Percentiles rank a stretch among this genome's conserved stretches.
These are phyloP conservation scores for Belonocnema kinseyi DNA, from an alignment of 1,140 invertebrate genomes.

Conservation along the genomic window DNA sequence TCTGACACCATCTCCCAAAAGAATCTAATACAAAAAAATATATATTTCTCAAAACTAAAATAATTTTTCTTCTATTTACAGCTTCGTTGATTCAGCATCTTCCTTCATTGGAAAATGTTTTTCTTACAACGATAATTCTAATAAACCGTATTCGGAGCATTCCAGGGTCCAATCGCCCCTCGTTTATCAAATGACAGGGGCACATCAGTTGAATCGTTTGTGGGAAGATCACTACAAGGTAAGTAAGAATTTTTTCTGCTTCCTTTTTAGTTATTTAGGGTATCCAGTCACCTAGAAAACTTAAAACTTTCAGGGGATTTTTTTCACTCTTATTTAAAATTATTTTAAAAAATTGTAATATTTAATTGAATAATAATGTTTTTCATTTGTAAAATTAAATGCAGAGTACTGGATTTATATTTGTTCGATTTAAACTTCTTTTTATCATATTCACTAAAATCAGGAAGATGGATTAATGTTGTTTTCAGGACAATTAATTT, in stretches of 20 bases:
- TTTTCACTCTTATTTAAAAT: too few relatives aligned
- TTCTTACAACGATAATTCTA: constrained; percentile 62
- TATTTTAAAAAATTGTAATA: too few relatives aligned
- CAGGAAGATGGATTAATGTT: neutral
- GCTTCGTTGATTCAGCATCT: constrained; percentile 63
- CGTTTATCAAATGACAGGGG: constrained; percentile 61
- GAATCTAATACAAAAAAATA: neutral
- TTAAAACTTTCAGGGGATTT: too few relatives aligned
- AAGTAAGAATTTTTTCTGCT: constrained; percentile 4
- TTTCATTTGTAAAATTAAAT: too few relatives aligned
- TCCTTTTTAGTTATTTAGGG: neutral
- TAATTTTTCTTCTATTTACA: constrained; percentile 49
- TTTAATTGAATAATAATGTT: too few relatives aligned
- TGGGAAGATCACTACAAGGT: constrained; percentile 59
- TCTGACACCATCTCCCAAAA: constrained; percentile 60
- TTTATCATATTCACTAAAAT: neutral
- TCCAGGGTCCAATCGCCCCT: constrained; percentile 63
- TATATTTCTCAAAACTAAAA: constrained; percentile 30
- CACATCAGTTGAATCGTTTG: constrained; percentile 57
- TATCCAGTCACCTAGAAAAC: too few relatives aligned
- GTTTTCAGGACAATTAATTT: neutral
- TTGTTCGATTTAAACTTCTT: neutral
- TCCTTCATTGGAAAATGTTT: constrained; percentile 62
- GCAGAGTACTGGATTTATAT: too few relatives aligned
- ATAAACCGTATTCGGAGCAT: constrained; percentile 65